Evolutionary conservation across 2,113 vertebrate genomes (phyloP).

Genomic region (rat (Rattus norvegicus)): GRCr8 NC_086028.1:34671501-34672000

Average conservation of each 20-base stretch:
- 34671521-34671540: neutral
- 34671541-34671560: slow-evolving; percentile 17
- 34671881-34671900: slow-evolving; percentile 42
- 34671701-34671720: neutral
- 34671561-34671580: neutral
- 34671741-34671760: neutral
- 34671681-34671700: neutral
- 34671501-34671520: slow-evolving; percentile 46
- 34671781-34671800: neutral
- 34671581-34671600: neutral
- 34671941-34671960: neutral
- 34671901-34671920: slow-evolving; percentile 57
- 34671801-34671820: slow-evolving; percentile 10
- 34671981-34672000: neutral
- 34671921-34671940: neutral
- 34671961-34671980: neutral
- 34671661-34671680: neutral
- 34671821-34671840: slow-evolving; percentile 5
- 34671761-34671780: neutral
- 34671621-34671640: neutral
- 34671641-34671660: neutral
- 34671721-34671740: neutral
- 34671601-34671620: too few species aligned
- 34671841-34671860: neutral
- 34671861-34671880: neutral